Base-by-base conservation (phyloP, 2,888 invertebrate species). In the Tromatobia lineatoria region DNA sequence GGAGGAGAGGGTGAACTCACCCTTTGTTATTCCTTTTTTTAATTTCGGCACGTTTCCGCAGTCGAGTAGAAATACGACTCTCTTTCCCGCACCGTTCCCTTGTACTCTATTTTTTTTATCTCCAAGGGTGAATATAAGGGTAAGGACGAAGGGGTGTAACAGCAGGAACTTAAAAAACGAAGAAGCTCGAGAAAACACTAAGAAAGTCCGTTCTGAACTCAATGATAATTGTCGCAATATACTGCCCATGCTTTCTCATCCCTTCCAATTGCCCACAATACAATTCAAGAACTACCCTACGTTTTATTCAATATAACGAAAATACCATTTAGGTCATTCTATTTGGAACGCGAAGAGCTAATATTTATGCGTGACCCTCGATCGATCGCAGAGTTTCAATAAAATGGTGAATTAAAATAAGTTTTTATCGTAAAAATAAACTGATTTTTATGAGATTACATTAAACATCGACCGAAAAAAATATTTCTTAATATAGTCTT, bases 31-130 rank as follows among this genome's bases (percentile, higher is more conserved):
- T 66, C 54, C 20, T 54, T 50, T 74, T 69, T 81, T 86, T 84
- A 84, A 85, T 87, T 85, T 75, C 70, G 59, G 66, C 59, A 70
- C 84, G 85, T 87, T 88, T 88, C 77, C 77, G 74, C 80, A 80
- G 69, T 74, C 64, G 69, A 84, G 80, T 77, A 80, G 38, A 84
- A 84, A 86, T 83, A 85, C 81, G 85, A 74, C 80, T 70, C 29
- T 59, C 76, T 54, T 75, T 79, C 71, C 47, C 71, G 73, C 50
- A 11, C 67, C 70, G 59, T 75, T 69, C 29, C 69, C 69, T 59
- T 64, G 47, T 45, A 42, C 69, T 52, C 67, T 66, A 61, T 67
- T 79, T 86, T 75, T 85, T 76, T 83, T 50, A 75, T 81, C 74
- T 75, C 85, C 83, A 79, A 84, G 86, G 80, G 73, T 74, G 50